phyloP scores from a whole-genome alignment of 35 echinoderm and acorn worm genomes.

The Stichopus chloronotus region DNA sequence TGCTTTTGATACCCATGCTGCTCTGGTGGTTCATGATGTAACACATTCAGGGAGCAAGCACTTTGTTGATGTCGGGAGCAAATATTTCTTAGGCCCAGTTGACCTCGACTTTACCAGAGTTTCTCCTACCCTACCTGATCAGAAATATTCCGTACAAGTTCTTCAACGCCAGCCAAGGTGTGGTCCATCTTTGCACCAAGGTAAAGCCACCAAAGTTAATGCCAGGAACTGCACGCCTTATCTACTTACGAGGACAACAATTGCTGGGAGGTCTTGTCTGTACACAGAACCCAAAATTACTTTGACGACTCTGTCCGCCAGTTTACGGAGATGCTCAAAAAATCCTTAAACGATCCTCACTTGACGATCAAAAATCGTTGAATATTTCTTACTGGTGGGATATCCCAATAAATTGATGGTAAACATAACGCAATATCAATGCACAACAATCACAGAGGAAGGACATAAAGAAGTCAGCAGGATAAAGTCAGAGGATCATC shows the following conservation, averaged over 20 bases:
- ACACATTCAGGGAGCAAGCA: background rate
- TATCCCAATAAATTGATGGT: conserved; percentile 8
- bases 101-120: background rate
- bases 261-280: conserved; percentile 17
- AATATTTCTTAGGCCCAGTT: background rate
- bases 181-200: background rate
- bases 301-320: background rate
- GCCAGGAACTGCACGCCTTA: background rate
- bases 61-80: background rate
- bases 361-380: background rate
- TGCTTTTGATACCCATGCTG: background rate
- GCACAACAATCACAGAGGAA: background rate
- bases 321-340: background rate
- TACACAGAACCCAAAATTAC: background rate
- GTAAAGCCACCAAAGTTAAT: background rate
- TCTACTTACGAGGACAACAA: background rate
- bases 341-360: background rate
- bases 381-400: background rate
- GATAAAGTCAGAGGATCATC: background rate
- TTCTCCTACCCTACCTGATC: background rate
- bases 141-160: conserved; percentile 9
- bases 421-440: background rate
- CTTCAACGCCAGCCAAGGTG: background rate
- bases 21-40: background rate
- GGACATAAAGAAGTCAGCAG: conserved; percentile 12